These are phyloP conservation scores for Eretmocerus hayati DNA, from an alignment of 2,888 invertebrate genomes.

Conservation along the genomic window DNA sequence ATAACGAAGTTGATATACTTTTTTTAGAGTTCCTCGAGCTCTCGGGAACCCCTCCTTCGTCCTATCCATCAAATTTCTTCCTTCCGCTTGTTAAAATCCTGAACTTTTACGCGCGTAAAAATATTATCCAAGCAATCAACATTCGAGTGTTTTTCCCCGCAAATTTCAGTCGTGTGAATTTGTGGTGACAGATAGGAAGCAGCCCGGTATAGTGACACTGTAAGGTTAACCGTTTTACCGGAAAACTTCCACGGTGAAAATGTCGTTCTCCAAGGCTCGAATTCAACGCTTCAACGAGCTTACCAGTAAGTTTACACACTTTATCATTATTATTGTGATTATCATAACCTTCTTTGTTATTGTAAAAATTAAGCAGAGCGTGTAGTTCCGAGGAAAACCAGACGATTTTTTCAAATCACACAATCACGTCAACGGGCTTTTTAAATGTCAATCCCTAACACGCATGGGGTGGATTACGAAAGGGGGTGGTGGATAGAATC, in stretches of 20 bases:
- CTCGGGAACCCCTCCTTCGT: not conserved
- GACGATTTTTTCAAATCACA: not conserved
- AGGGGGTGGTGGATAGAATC: not conserved
- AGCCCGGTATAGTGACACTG: too few species aligned
- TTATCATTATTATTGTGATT: too few species aligned
- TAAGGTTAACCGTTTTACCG: too few species aligned
- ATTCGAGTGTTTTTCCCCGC: too few species aligned
- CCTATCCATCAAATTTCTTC: not conserved
- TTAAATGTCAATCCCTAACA: too few species aligned
- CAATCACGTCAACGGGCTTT: not conserved
- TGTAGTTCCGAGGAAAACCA: not conserved
- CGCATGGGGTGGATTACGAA: constrained; percentile 7
- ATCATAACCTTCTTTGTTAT: too few species aligned
- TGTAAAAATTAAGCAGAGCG: too few species aligned
- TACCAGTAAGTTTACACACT: constrained; percentile 50
- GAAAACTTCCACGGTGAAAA: too few species aligned
- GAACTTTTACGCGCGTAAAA: not conserved
- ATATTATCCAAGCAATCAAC: too few species aligned
- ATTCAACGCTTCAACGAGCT: constrained; percentile 53
- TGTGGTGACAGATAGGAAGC: too few species aligned
- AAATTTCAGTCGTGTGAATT: too few species aligned
- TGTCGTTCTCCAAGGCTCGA: constrained; percentile 56
- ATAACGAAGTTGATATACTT: not conserved
- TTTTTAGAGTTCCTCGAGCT: not conserved
- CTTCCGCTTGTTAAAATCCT: not conserved